A percentile compares a stretch with the other conserved stretches of the same genome.
These are phyloP conservation scores for Mormyrus proboscirostris DNA, from an alignment of 2,797 vertebrate genomes.

Conservation along the genomic window DNA sequence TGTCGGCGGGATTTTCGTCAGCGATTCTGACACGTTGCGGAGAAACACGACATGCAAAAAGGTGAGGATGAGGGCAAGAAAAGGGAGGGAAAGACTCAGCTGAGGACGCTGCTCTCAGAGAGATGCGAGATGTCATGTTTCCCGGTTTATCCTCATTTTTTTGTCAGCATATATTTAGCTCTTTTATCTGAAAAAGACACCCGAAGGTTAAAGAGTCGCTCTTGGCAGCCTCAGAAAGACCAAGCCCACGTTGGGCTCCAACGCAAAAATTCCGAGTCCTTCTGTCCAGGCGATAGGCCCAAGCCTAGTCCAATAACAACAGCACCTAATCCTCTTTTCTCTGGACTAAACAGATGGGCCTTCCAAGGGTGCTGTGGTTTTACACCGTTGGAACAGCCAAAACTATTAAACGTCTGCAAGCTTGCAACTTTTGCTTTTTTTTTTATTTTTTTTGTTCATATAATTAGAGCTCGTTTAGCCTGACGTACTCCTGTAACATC, in stretches of 20 bases:
- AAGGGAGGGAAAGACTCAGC: background rate
- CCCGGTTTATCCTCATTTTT: background rate
- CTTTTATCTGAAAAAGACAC: conserved; percentile 1
- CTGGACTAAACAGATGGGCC: background rate
- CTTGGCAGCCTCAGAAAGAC: background rate
- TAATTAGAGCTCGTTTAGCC: background rate
- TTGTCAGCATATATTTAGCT: conserved; percentile 2
- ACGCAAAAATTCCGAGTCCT: background rate
- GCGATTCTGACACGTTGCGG: background rate
- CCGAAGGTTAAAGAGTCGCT: background rate
- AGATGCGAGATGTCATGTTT: conserved; percentile 12
- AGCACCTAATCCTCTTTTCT: background rate
- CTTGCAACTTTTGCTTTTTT: background rate
- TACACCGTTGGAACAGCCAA: background rate
- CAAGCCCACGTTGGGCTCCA: background rate
- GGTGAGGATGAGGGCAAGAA: background rate
- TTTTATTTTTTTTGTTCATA: background rate
- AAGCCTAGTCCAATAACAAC: background rate
- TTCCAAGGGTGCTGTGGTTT: background rate
- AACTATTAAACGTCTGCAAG: background rate
- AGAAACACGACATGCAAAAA: background rate
- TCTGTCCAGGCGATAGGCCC: background rate
- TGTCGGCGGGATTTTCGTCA: background rate
- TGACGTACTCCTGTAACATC: background rate
- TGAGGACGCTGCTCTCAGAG: background rate